Base-by-base conservation (phyloP, 2,888 invertebrate species). In the Microctonus aethiopoides region DNA sequence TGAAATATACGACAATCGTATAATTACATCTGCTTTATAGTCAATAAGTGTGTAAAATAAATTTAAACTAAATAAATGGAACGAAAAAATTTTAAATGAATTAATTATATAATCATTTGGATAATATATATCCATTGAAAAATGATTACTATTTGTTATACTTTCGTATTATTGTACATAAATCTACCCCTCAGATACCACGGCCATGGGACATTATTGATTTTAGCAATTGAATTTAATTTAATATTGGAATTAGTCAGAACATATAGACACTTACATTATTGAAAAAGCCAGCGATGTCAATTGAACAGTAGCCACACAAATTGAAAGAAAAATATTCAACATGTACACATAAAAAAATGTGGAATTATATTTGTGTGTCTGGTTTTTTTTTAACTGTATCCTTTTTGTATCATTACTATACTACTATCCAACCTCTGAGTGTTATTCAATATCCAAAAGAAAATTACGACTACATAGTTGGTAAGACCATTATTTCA, bases 391-490 rank as follows among this genome's bases (percentile, higher is more conserved):
- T 83, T 26, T 74, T 83, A 29, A 57, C 83, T 3, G 32, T 77
- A 16, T 83, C 85, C n/a, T 66, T 84, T 3, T 22, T 83, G 22
- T 84, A 84, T 60, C 80, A 83, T 60, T 80, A 79, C 60, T 80
- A 79, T 46, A 79, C 79, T 70, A 76, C 81, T 32, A 77, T 67
- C 29, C 75, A 73, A 34, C 83, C 85, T 5, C 62, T 74, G 13
- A 84, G 85, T 70, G 71, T 85, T 32, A 77, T 82, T 57, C 78
- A 81, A 69, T 71, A 78, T 67, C 81, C 85, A 1, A 73, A 80
- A 26, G 72, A 73, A 51, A 75, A 77, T 51, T 86, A 85, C 72
- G 86, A 86, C 76, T 86, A 84, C 72, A 79, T 86, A 52, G 74
- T 86, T 11, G 85, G 86, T 85, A 70, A 80, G 84, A 24, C 46